Evolutionary conservation across 2,113 vertebrate genomes (phyloP), one percentile per base, ranked within the genome.

Genomic region (Chamaetylas fuelleborni): DNA sequence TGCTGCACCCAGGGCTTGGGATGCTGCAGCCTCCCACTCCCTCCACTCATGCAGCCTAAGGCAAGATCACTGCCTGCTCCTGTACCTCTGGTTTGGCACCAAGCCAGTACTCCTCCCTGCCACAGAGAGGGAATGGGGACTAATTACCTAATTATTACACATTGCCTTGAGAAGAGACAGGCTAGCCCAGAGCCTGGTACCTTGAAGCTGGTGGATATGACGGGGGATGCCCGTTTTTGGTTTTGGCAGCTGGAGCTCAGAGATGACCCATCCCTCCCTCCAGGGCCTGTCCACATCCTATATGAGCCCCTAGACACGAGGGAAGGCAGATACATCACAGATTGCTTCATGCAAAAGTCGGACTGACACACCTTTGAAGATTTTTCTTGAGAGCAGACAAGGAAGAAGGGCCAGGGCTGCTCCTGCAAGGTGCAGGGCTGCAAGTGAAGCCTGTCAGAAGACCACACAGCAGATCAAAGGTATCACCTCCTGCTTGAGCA

Each of bases 1-100:
- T 64, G 57, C 43, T 82, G 51, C 24, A 14, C 33, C 2, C 2
- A 14, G 22, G n/a, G 12, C 11, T 56, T 0, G 0, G 31, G 36
- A 8, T n/a, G 43, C 60, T 72, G 78, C 5, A 33, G 38, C n/a
- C 56, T 60, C 20, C 26, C 18, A 12, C 17, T 23, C 23, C 1
- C 42, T 86, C 80, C 4, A 8, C 36, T 78, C n/a, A 5, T 12
- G 22, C 3, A 40, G 36, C 10, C 2, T 38, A n/a, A 58, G 36
- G 71, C 10, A 24, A 69, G 61, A 89, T 16, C 9, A 5, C 43
- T 83, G 64, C 60, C 38, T 34, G 17, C 36, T 40, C n/a, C 16
- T 9, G 0, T 14, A 18, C 26, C 24, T 80, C 19, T 0, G 19
- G 7, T 36, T 36, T 38, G 58, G 48, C 91, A 45, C 3, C 0